Evolutionary conservation across 2,797 vertebrate species (phyloP).

Genomic region (Cercopithecus mitis): DNA sequence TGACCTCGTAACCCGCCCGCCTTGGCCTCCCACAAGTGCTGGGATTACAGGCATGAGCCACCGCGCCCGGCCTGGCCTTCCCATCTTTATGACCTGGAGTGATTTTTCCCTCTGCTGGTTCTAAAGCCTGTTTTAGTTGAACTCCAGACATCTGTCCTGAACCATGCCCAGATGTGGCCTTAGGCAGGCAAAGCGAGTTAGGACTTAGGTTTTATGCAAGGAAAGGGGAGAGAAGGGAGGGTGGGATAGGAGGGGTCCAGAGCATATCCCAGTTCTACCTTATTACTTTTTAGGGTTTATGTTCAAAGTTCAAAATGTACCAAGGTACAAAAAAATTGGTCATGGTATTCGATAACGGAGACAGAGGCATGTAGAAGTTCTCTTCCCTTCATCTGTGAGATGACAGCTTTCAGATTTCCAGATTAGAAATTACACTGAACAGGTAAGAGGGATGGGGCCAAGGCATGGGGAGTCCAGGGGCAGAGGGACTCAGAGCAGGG

Average conservation of each 20-base stretch:
- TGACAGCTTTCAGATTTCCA: neutral
- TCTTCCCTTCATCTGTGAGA: slow-evolving; percentile 59
- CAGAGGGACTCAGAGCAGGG: neutral
- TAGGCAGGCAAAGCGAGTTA: neutral
- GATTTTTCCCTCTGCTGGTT: neutral
- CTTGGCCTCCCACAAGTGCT: no score
- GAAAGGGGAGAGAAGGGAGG: neutral
- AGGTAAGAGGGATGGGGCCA: slow-evolving; percentile 30
- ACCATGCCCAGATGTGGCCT: neutral
- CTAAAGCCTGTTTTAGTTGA: neutral
- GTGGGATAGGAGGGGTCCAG: neutral
- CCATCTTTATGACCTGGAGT: neutral
- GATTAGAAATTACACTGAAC: neutral
- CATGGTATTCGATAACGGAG: accelerated
- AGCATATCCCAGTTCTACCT: neutral
- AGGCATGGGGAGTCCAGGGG: no score
- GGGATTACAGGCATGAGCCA: no score
- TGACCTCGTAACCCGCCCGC: no score
- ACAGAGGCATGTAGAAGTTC: accelerated
- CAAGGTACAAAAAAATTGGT: accelerated
- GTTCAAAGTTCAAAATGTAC: accelerated
- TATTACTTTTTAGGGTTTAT: accelerated
- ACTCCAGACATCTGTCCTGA: neutral
- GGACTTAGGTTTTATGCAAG: neutral
- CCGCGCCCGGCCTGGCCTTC: no score